These are phyloP conservation scores for Chrysomallon squamiferum DNA, from an alignment of 1,140 invertebrate species.

Conservation along the genomic window DNA sequence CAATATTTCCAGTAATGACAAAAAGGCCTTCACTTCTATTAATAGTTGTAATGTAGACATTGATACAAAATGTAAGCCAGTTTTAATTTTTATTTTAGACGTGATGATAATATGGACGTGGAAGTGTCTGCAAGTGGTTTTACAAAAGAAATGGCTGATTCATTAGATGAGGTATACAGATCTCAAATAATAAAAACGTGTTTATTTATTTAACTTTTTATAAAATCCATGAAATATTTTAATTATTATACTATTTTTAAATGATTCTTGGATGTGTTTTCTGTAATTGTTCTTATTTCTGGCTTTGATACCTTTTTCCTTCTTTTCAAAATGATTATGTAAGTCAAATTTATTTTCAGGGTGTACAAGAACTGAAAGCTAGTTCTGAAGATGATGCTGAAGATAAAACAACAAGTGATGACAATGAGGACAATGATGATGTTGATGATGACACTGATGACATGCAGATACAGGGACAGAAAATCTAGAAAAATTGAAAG, in stretches of 20 bases:
- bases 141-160: slow-evolving; percentile 83
- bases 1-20: no score
- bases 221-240: background rate
- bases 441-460: slow-evolving; percentile 8
- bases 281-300: background rate
- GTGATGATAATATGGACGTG: slow-evolving; percentile 84
- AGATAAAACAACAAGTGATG: background rate
- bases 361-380: slow-evolving; percentile 6
- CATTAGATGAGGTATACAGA: slow-evolving; percentile 64
- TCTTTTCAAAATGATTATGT: background rate
- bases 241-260: background rate
- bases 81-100: slow-evolving; percentile 69
- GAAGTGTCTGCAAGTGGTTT: slow-evolving; percentile 91
- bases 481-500: no score
- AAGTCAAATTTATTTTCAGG: background rate
- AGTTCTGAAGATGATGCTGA: slow-evolving; percentile 1
- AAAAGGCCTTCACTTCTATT: no score
- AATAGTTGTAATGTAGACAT: no score
- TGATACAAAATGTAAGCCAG: no score
- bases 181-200: background rate
- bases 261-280: background rate
- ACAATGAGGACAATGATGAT: slow-evolving; percentile 49
- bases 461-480: no score
- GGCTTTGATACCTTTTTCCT: slow-evolving; percentile 5
- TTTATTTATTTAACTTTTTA: background rate